These are phyloP conservation scores for Glaucomys volans DNA, from an alignment of 2,113 vertebrate genomes.

Conservation along the genomic window DNA sequence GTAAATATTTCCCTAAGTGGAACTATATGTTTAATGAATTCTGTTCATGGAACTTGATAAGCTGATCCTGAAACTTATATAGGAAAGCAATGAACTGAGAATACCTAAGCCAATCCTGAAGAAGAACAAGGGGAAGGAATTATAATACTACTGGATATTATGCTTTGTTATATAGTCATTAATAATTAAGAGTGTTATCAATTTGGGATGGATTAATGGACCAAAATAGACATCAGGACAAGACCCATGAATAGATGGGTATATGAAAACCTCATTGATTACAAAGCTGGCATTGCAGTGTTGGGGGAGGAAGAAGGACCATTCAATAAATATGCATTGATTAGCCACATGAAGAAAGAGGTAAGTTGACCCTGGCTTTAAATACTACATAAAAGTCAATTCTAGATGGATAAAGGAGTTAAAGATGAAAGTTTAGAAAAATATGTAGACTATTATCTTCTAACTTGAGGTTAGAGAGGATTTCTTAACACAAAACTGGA, in stretches of 20 bases:
- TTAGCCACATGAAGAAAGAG: neutral
- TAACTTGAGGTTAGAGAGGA: neutral
- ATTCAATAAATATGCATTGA: neutral
- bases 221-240: conserved; percentile 27
- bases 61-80: neutral
- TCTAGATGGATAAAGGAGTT: neutral
- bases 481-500: conserved; percentile 23
- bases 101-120: neutral
- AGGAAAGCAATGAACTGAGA: neutral
- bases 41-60: neutral
- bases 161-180: neutral
- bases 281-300: neutral
- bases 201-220: neutral
- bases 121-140: neutral
- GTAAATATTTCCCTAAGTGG: neutral
- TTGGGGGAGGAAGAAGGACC: neutral
- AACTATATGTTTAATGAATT: neutral
- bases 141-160: neutral
- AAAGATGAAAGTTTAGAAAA: conserved; percentile 12
- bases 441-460: neutral
- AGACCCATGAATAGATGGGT: neutral
- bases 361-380: too few species aligned
- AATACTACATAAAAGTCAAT: neutral
- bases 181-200: neutral
- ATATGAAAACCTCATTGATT: neutral